phyloP scores from a whole-genome alignment of 1,140 invertebrate genomes.

The Drosophila ogumai region DNA sequence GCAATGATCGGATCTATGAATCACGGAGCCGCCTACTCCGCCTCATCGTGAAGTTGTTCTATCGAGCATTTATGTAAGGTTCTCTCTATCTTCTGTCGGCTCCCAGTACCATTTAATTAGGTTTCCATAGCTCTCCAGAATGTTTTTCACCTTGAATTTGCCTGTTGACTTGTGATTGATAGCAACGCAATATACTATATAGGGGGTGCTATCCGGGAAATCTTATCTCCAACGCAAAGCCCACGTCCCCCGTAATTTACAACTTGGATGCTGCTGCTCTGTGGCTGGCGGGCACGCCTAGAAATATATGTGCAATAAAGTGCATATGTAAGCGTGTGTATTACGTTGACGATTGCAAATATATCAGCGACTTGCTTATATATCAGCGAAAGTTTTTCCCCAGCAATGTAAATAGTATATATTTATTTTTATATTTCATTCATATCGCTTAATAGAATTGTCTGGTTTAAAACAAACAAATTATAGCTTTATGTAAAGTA shows the following conservation, averaged over 20 bases:
- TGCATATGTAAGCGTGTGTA: conserved; percentile 6
- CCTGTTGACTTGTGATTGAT: conserved; percentile 44
- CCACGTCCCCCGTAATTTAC: conserved; percentile 44
- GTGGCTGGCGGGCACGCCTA: conserved; percentile 18
- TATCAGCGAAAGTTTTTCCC: conserved; percentile 35
- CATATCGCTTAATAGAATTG: conserved; percentile 11
- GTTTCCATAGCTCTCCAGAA: conserved; percentile 15
- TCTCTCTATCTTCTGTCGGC: conserved; percentile 3
- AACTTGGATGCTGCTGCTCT: conserved; percentile 46
- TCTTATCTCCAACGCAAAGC: conserved; percentile 38
- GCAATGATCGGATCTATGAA: conserved; percentile 17
- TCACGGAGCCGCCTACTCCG: conserved; percentile 3
- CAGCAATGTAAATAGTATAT: conserved; percentile 10
- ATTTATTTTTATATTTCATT: conserved; percentile 23
- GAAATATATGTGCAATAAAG: conserved; percentile 27
- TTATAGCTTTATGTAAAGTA: neutral
- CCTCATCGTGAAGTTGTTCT: neutral
- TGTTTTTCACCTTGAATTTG: conserved; percentile 37
- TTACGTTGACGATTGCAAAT: conserved; percentile 21
- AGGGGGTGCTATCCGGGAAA: conserved; percentile 41
- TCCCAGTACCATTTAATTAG: conserved; percentile 44
- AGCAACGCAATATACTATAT: conserved; percentile 4
- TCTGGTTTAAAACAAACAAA: neutral
- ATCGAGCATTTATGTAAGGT: conserved; percentile 19
- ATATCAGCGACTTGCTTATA: conserved; percentile 25